These are phyloP conservation scores for Ahaetulla prasina DNA, from an alignment of 2,113 vertebrate genomes.

Conservation along the genomic window DNA sequence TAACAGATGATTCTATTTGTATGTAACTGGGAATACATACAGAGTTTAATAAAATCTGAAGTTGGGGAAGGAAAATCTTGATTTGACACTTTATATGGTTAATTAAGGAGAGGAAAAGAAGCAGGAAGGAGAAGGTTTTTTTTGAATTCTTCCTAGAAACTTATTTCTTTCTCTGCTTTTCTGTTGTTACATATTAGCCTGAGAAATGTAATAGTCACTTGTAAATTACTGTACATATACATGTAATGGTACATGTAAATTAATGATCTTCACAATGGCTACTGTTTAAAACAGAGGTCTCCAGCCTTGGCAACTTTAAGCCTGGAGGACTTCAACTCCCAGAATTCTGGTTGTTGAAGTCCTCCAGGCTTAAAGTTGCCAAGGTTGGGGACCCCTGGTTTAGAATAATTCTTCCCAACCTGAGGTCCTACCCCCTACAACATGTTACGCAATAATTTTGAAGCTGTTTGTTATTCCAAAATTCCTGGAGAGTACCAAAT, in stretches of 20 bases:
- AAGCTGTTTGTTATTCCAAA: background rate
- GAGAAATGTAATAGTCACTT: background rate
- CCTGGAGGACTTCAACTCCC: no score
- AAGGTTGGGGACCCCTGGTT: no score
- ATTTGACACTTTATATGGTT: background rate
- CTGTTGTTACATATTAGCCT: background rate
- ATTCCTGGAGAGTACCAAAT: background rate
- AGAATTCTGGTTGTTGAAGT: no score
- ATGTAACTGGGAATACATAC: fast-evolving
- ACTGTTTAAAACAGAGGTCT: no score
- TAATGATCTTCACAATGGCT: background rate
- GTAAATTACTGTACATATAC: no score
- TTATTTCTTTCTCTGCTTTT: background rate
- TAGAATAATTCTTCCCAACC: background rate
- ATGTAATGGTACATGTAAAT: no score
- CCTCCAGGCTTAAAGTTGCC: no score
- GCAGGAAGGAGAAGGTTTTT: background rate
- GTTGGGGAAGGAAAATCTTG: background rate
- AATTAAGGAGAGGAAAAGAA: background rate
- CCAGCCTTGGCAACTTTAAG: no score
- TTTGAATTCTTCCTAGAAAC: background rate
- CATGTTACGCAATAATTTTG: background rate
- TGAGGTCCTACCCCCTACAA: background rate
- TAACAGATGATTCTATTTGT: no score
- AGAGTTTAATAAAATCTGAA: background rate